Evolutionary conservation across 2,797 vertebrate genomes (phyloP), one percentile per base, ranked within the genome.

Genomic region (Ispidina lecontei): DNA sequence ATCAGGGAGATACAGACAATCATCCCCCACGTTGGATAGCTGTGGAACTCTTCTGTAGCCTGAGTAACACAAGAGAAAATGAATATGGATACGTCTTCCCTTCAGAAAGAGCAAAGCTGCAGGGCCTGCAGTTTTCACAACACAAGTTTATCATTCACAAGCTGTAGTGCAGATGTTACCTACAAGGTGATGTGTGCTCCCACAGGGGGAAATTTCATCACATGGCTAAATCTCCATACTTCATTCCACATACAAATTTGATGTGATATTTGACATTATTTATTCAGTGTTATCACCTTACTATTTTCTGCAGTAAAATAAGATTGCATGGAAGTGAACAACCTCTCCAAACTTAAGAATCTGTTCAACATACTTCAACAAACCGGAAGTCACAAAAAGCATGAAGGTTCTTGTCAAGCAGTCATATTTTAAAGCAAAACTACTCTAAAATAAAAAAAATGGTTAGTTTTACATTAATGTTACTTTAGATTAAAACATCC

Each of bases 11-110:
- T 93, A 87, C 99, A 99, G 64, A 99, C 93, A 3, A 96, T 96
- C 92, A 98, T 97, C 69, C 98, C 99, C 99, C 99, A 99, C 0
- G 90, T 35, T 20, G 99, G 99, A 93, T 98, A 99, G 95, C 37
- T 95, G 94, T 98, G 64, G 51, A 95, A 97, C 89, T 98, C 97
- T 94, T 99, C 99, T 5, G 47, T 84, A 87, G 98, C 99, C 99
- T 99, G 88, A 52, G 19, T 56, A 84, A 70, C 17, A 28, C 29
- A 83, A 90, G 2, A 94, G 95, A 74, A 70, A 76, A 44, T 39
- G 6, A 54, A 19, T 10, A 79, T 76, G 62, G 63, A 77, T 28
- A 35, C 3, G n/a, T 52, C 8, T 83, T 86, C 39, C 51, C 5
- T 14, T 59, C 26, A 69, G 56, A 87, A 86, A n/a, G 21, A 47